Percentiles rank a stretch among this genome's conserved stretches.
These are phyloP conservation scores for Lasioglossum vierecki DNA, from an alignment of 2,888 invertebrate genomes.

Conservation along the genomic window DNA sequence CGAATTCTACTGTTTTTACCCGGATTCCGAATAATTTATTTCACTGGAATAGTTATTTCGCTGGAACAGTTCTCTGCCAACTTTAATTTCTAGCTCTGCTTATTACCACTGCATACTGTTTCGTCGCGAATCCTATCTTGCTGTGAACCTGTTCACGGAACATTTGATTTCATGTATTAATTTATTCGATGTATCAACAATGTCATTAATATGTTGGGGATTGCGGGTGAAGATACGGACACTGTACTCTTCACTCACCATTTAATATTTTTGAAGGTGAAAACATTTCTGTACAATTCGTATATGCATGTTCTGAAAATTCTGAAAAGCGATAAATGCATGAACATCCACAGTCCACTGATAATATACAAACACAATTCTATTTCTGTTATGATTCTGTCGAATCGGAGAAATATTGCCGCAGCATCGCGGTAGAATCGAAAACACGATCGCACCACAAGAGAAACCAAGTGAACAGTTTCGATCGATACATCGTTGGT, in stretches of 20 bases:
- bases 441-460: background rate
- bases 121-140: background rate
- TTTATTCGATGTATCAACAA: background rate
- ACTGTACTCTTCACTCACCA: too few species aligned
- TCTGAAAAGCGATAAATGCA: too few species aligned
- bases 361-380: background rate
- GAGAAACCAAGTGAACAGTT: background rate
- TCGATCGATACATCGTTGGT: background rate
- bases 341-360: too few species aligned
- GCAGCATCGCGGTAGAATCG: background rate
- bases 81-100: background rate
- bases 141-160: background rate
- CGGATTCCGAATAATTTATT: background rate
- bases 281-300: too few species aligned
- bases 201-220: background rate
- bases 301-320: too few species aligned
- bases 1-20: background rate
- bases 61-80: background rate
- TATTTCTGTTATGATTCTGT: background rate
- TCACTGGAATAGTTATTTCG: background rate
- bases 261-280: too few species aligned
- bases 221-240: background rate
- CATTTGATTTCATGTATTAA: background rate
- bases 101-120: background rate
- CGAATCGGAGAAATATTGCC: background rate